Evolutionary conservation across 2,797 vertebrate genomes (phyloP).

Genomic region (Onychomys leucogaster): DNA sequence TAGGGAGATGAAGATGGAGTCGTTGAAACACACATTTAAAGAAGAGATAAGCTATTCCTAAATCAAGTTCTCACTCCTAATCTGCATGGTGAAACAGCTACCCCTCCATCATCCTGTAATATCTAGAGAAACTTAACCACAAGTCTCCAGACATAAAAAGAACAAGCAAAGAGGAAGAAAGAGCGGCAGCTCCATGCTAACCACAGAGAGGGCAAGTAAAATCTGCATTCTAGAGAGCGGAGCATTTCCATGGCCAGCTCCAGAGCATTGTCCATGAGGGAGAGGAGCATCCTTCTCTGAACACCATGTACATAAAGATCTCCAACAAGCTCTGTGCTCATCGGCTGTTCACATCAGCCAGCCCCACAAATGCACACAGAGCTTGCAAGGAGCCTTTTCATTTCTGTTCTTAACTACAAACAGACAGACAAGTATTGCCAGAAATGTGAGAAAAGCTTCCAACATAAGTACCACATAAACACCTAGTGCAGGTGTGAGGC

Average conservation of each 20-base stretch:
- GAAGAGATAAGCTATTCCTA: background rate
- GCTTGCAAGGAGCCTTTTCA: background rate
- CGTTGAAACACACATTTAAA: background rate
- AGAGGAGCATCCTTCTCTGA: background rate
- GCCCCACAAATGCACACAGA: background rate
- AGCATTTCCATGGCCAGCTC: background rate
- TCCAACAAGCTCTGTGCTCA: background rate
- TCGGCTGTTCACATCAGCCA: background rate
- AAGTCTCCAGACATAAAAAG: background rate
- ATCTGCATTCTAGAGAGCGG: background rate
- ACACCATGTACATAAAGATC: background rate
- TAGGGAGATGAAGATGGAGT: background rate
- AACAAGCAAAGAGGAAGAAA: background rate
- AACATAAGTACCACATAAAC: conserved; percentile 5
- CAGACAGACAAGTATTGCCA: background rate
- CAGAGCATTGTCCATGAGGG: background rate
- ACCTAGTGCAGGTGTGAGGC: no score
- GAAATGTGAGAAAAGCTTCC: background rate
- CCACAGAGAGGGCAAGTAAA: background rate
- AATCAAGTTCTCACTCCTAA: background rate
- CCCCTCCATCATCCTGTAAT: background rate
- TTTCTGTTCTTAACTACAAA: conserved; percentile 25
- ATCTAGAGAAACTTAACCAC: conserved; percentile 2
- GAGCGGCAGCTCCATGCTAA: background rate
- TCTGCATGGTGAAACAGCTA: background rate